Percentiles rank a stretch among this genome's conserved stretches.
Evolutionary conservation across 2,113 vertebrate genomes (phyloP).

Genomic region (Micromys minutus): DNA sequence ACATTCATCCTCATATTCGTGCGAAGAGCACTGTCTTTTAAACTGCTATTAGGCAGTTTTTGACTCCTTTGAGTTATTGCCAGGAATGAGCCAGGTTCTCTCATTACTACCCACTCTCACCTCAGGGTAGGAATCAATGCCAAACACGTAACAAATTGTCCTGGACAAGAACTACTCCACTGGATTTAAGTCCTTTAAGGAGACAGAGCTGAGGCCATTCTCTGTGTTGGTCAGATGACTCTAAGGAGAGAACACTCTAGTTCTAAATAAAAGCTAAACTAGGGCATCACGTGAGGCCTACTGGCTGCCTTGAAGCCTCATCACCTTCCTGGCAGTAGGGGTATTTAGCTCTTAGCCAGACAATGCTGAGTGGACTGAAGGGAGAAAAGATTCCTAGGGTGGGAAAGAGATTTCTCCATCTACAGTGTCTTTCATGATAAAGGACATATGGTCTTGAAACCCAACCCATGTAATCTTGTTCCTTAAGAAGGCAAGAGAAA

Average conservation of each 20-base stretch:
- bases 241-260: not conserved
- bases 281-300: not conserved
- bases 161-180: not conserved
- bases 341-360: not conserved
- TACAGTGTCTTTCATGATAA: not conserved
- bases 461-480: not conserved
- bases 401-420: not conserved
- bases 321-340: not conserved
- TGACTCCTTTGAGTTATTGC: conserved; percentile 2
- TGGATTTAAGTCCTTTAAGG: not conserved
- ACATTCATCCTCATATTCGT: not conserved
- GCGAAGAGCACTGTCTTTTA: not conserved
- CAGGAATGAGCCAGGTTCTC: not conserved
- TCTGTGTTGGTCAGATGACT: not conserved
- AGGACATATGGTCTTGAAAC: not conserved
- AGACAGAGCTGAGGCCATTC: not conserved
- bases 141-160: not conserved
- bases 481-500: not conserved
- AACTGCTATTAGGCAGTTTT: not conserved
- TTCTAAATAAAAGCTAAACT: not conserved
- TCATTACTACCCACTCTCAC: not conserved
- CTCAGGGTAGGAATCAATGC: not conserved
- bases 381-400: not conserved
- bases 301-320: not conserved
- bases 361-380: not conserved